Evolutionary conservation across 1,140 invertebrate genomes (phyloP), one percentile per base, ranked within the genome.

Genomic region (Anastrepha ludens): DNA sequence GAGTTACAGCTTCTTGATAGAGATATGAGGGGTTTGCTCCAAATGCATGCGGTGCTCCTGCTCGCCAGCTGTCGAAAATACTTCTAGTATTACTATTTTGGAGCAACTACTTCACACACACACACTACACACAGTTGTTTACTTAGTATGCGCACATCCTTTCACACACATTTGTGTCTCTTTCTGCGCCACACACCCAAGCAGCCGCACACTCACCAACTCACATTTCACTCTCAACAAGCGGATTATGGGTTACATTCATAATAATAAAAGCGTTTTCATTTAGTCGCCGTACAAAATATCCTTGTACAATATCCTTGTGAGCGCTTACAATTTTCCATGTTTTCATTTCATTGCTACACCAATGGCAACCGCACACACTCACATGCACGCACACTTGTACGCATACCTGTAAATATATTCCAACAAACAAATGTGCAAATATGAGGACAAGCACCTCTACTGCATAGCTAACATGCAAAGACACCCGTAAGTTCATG

Each of bases 251-350:
- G 88, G 65, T 74, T 87, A 87, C 78, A 87, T 85, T 81, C 60
- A 89, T 89, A 88, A 88, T 89, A 87, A 87, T 89, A 86, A 88
- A 89, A 89, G 64, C 81, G 88, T 89, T 89, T 88, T 85, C 85
- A 78, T 88, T 70, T 87, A 88, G 50, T 87, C 78, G 58, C 17
- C 47, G 47, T n/a, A 44, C 11, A 39, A 29, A 70, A 88, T 87
- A 81, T 87, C 9, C 64, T 86, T 29, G 58, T 58, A 50, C 81
- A 17, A 87, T 64, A 59, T 65, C 60, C 86, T 64, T 85, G 86
- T 55, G 47, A 47, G 41, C 41, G 70, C 44, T 74, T 87, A 58
- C 47, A 70, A 39, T 67, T 88, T 59, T 44, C 70, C 86, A 11
- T 86, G 86, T 81, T 85, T 85, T 87, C 87, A 62, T 87, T 62